Conservation (phyloP, 1,140 invertebrate genomes). For the Metaphire vulgaris region DNA sequence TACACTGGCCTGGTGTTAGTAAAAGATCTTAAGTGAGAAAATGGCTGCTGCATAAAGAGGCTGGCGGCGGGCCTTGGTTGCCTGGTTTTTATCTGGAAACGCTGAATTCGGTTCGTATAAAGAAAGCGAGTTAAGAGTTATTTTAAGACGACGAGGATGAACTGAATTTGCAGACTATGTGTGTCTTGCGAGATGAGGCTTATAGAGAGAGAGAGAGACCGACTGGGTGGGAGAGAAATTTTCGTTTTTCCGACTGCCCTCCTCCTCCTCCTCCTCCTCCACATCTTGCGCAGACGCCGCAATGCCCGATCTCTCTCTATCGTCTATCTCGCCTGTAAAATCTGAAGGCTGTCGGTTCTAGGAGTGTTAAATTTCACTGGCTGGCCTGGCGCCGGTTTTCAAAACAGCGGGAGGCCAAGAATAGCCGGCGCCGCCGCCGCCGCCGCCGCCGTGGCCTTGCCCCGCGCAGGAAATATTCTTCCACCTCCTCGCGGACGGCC, state of each 20-base stretch:
- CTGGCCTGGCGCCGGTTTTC: not conserved
- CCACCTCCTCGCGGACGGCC: no score
- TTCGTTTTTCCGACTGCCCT: no score
- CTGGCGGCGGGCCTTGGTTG: no score
- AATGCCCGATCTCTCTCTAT: no score
- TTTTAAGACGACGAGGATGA: not conserved
- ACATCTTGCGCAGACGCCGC: no score
- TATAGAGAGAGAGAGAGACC: no score
- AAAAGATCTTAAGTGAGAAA: no score
- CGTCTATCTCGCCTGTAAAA: not conserved
- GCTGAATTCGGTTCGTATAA: not conserved
- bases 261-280: not conserved
- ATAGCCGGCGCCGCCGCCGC: not conserved
- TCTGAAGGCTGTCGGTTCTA: not conserved
- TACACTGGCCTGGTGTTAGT: no score
- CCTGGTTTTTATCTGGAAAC: not conserved
- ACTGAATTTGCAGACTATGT: not conserved
- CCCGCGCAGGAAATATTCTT: no score
- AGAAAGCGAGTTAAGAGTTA: not conserved
- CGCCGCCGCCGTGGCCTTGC: no score
- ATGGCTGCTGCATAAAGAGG: no score
- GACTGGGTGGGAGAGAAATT: no score
- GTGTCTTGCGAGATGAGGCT: not conserved
- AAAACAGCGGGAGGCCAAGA: not conserved
- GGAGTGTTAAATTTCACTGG: not conserved